Conservation (phyloP, 2,888 invertebrate species). For the Petrolisthes cinctipes region DNA sequence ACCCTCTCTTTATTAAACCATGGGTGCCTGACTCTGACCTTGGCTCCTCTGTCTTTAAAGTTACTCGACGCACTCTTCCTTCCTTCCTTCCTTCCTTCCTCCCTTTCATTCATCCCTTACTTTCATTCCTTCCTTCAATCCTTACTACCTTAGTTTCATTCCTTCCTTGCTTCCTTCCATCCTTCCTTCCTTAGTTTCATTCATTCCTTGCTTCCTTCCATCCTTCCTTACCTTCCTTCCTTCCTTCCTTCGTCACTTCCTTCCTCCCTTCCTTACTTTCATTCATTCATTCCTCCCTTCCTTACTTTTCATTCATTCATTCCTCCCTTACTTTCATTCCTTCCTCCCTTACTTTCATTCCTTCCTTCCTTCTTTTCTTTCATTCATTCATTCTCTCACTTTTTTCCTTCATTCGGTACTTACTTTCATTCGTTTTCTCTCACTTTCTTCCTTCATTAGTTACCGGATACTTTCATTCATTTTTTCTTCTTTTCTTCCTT, state of each 20-base stretch:
- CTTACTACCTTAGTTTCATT: neutral
- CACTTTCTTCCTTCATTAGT: too few relatives aligned
- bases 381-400: too few relatives aligned
- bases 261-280: constrained; percentile 10
- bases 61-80: neutral
- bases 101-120: neutral
- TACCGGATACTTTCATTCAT: too few relatives aligned
- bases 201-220: neutral
- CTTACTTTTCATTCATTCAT: neutral
- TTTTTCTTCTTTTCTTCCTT: too few relatives aligned
- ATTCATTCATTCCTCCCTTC: constrained; percentile 1
- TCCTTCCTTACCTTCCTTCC: neutral
- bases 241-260: neutral
- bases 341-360: too few relatives aligned
- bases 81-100: neutral
- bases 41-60: neutral
- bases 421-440: too few relatives aligned
- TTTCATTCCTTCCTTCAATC: neutral
- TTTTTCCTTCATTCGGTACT: too few relatives aligned
- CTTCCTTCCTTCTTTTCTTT: too few relatives aligned
- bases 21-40: neutral
- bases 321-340: too few relatives aligned
- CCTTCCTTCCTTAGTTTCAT: neutral
- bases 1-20: too few relatives aligned
- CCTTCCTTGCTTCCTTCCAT: neutral